Evolutionary conservation across 1,140 invertebrate species (phyloP).

Genomic region (Monochamus saltuarius): DNA sequence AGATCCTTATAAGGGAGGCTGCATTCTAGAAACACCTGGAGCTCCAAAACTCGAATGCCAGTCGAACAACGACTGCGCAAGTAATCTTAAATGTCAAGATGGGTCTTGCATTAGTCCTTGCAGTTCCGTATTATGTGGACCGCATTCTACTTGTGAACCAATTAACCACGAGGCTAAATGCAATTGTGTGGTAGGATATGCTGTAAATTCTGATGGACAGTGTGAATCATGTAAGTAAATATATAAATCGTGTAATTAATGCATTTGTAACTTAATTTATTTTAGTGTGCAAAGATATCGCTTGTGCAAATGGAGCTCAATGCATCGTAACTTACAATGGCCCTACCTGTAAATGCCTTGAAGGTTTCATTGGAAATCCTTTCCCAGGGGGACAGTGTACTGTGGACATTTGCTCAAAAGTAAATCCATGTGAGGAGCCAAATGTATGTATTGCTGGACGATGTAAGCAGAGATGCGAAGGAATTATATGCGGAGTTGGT

Average conservation of each 20-base stretch:
- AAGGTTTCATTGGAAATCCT: slow-evolving; percentile 84
- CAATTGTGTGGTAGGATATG: slow-evolving; percentile 78
- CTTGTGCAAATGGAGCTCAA: slow-evolving; percentile 79
- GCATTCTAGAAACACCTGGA: slow-evolving; percentile 57
- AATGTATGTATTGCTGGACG: slow-evolving; percentile 80
- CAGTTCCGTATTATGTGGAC: slow-evolving; percentile 72
- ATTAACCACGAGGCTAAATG: slow-evolving; percentile 88
- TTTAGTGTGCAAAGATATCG: slow-evolving; percentile 74
- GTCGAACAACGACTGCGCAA: slow-evolving; percentile 75
- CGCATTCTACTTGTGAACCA: slow-evolving; percentile 83
- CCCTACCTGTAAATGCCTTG: slow-evolving; percentile 83
- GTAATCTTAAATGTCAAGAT: slow-evolving; percentile 73
- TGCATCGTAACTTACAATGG: slow-evolving; percentile 84
- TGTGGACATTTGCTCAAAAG: slow-evolving; percentile 76
- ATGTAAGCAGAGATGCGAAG: slow-evolving; percentile 83
- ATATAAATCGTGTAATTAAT: too few relatives aligned
- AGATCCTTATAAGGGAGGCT: slow-evolving; percentile 80
- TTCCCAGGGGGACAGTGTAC: slow-evolving; percentile 84
- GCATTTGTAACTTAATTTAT: slow-evolving; percentile 26
- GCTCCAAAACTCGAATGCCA: slow-evolving; percentile 63
- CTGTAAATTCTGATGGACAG: slow-evolving; percentile 71
- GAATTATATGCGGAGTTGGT: slow-evolving; percentile 78
- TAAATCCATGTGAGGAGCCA: slow-evolving; percentile 73
- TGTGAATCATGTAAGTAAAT: slow-evolving; percentile 71
- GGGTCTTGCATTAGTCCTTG: slow-evolving; percentile 82